phyloP scores from a whole-genome alignment of 2,113 vertebrate genomes.

The Haemorhous mexicanus region DNA sequence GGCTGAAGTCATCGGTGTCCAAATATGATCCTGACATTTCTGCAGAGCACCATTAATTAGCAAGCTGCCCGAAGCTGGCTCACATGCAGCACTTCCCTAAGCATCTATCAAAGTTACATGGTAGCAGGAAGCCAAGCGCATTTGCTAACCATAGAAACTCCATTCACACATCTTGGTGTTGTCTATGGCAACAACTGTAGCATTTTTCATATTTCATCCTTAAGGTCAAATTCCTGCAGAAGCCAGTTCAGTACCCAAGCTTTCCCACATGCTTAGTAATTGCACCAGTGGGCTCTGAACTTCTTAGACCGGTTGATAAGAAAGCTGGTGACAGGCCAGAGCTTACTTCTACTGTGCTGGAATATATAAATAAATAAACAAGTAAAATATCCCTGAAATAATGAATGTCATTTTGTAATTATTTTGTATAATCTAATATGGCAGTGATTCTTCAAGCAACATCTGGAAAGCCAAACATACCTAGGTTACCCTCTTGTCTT shows the following conservation, averaged over 20 bases:
- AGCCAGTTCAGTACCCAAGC: not conserved
- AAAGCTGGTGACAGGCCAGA: not conserved
- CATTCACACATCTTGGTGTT: not conserved
- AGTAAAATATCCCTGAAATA: not conserved
- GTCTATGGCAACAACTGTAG: not conserved
- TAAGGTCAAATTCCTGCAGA: not conserved
- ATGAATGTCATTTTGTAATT: not conserved
- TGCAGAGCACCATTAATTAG: not conserved
- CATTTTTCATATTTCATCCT: not conserved
- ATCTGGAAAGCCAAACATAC: rapidly evolving
- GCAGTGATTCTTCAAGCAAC: not conserved
- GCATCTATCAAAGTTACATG: not conserved
- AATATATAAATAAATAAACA: not conserved
- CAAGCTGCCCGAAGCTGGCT: not conserved
- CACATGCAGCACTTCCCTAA: not conserved
- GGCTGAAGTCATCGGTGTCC: not conserved
- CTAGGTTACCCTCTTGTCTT: not conserved
- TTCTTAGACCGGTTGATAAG: not conserved
- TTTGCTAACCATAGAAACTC: not conserved
- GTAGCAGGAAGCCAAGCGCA: not conserved
- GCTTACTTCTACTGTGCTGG: not conserved
- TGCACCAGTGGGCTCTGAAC: not conserved
- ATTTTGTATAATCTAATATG: not conserved
- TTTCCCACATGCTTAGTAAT: not conserved
- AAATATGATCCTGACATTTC: not conserved